A percentile compares a stretch with the other conserved stretches of the same genome.
Conservation (phyloP, 2,113 vertebrate species). For the Echinops telfairi region DNA sequence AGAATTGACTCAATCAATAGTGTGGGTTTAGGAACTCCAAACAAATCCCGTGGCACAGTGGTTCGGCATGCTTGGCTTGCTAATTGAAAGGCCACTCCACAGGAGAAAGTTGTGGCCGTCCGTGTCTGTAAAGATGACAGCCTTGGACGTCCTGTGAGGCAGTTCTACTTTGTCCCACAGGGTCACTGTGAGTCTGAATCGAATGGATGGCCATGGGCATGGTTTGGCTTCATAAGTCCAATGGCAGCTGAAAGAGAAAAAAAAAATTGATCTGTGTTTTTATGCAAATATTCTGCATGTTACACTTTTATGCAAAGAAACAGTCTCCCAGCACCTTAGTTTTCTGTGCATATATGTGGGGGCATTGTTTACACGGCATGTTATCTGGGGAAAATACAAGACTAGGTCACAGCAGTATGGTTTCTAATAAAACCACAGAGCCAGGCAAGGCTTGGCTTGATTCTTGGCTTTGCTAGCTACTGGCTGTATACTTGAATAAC, state of each 20-base stretch:
- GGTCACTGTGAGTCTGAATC: background rate
- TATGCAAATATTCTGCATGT: background rate
- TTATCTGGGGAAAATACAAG: background rate
- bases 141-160: background rate
- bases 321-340: background rate
- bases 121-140: background rate
- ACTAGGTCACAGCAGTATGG: rapidly evolving
- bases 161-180: background rate
- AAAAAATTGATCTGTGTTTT: background rate
- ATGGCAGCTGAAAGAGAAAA: rapidly evolving
- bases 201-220: background rate
- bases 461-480: background rate
- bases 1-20: too few relatives aligned
- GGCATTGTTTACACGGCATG: background rate
- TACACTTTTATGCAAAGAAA: background rate
- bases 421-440: background rate
- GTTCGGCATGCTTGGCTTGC: background rate
- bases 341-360: background rate
- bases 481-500: background rate
- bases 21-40: too few relatives aligned
- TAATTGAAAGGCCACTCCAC: background rate
- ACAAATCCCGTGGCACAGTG: background rate
- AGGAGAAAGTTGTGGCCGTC: background rate
- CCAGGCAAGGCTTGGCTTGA: rapidly evolving
- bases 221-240: background rate